Base-by-base conservation (phyloP, 2,888 invertebrate species). In the Crepidodera aurea region DNA sequence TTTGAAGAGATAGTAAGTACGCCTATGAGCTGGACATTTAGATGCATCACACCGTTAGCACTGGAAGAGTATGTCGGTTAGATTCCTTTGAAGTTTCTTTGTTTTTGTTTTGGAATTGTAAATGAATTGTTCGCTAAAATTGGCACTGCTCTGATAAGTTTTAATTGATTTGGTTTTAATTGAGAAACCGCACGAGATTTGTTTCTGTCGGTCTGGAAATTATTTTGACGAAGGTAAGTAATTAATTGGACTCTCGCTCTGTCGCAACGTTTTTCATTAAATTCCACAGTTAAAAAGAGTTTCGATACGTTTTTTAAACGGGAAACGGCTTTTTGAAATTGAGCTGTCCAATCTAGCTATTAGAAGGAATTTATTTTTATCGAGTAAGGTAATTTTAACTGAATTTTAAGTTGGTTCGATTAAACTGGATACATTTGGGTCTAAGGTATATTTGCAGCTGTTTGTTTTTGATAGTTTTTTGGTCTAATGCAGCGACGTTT, bases 121-220 rank as follows among this genome's bases (percentile, higher is more conserved):
- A 60, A 60, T 29, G 56, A 54, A 60, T 54, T 60, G 54, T 60
- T 54, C 48, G 50, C 29, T 48, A 54, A 44, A 61, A 61, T 61
- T 61, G 61, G 55, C 46, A 40, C 40, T 32, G 54, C 46, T 50
- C 40, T 48, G 40, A 55, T 55, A 50, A 56, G 50, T 61, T 61
- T 44, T 56, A 61, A 61, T 61, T 61, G 61, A 61, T 61, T 51
- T 42, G 42, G 56, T 37, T 61, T 56, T 51, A 51, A 42, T 56
- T 51, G 56, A 61, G 48, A 50, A 51, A 61, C 61, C 56, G 42
- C 56, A 15, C 32, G 46, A 60, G 48, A 60, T 60, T 60, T 54
- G 46, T 54, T 53, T 42, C 51, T 29, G 50, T 58, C 51, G 25
- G 50, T 58, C 29, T 42, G 18, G 2, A 57, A 57, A 48, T 57